Base-by-base conservation (phyloP, 2,888 invertebrate genomes). In the Drosophila emarginata region DNA sequence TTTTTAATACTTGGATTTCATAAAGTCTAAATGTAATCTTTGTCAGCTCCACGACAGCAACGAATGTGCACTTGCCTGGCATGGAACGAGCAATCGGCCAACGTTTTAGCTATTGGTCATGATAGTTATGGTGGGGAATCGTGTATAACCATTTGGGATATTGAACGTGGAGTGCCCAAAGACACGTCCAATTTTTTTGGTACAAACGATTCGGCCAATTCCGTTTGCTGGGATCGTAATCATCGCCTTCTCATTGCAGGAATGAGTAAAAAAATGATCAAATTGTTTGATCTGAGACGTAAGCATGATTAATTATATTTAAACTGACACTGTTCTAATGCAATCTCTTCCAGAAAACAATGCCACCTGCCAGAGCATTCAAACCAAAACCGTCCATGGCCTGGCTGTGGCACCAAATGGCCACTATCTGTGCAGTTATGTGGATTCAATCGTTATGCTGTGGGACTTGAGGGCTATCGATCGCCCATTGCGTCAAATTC, bases 381-480 rank as follows among this genome's bases (percentile, higher is more conserved):
- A 82, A 62, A 93, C 96, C 0, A 97, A 97, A 91, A 95, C 96
- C 69, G 97, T 98, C 39, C 95, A 95, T 91, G 97, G 97, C 54
- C 93, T 97, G 14, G 94, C 95, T 67, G 94, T 97, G 1, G 96
- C 97, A 91, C 95, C 96, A 1, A 94, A 94, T 89, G 95, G 95
- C 80, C 94, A 95, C 91, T 95, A 97, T 91, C 90, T 98, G 15
- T 97, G 97, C 61, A 97, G 98, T 45, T 97, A 95, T 89, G 93
- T 95, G 52, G 97, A 97, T 88, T 95, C 94, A 88, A 95, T 95
- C 82, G 95, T 97, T 65, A 94, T 94, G 73, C 94, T 98, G 66
- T 98, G 98, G 98, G 98, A 98, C 91, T 94, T 95, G 56, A 93
- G 98, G 64, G 95, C 95, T 87, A 95, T 98, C 89, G 96, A 97